phyloP scores from a whole-genome alignment of 2,113 vertebrate species.

The Xenus cinereus region DNA sequence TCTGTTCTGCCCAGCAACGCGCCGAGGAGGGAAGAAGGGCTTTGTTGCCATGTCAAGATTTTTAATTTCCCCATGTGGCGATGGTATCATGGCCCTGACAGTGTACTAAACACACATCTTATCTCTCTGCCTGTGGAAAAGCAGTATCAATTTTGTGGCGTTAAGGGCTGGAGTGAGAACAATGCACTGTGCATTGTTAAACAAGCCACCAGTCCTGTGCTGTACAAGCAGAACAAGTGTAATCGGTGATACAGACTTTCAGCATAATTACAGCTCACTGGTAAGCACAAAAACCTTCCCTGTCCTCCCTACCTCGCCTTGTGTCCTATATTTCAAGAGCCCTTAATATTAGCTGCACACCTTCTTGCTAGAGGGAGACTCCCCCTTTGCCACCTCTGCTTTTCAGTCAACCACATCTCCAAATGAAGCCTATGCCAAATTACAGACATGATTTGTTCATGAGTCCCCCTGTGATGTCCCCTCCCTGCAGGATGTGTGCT shows the following conservation, averaged over 20 bases:
- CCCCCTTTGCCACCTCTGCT: background rate
- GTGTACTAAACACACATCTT: slow-evolving; percentile 10
- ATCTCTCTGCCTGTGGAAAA: slow-evolving; percentile 30
- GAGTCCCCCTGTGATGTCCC: background rate
- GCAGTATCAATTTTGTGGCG: slow-evolving; percentile 20
- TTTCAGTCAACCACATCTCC: background rate
- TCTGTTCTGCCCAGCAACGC: background rate
- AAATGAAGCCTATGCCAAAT: background rate
- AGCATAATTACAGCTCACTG: background rate
- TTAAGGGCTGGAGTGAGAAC: slow-evolving; percentile 35
- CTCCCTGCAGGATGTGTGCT: background rate
- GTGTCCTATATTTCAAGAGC: background rate
- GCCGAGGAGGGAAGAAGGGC: background rate
- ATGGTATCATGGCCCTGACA: slow-evolving; percentile 2
- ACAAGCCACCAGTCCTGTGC: slow-evolving; percentile 32
- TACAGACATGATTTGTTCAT: background rate
- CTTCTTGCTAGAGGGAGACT: background rate
- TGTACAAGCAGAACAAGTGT: slow-evolving; percentile 55
- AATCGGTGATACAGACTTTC: background rate
- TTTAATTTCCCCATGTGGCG: background rate
- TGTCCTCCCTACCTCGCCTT: background rate
- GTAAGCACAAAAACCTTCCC: background rate
- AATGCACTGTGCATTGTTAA: slow-evolving; percentile 59
- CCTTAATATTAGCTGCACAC: background rate
- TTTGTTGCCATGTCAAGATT: background rate